Percentiles rank a stretch among this genome's conserved stretches.
phyloP scores from a whole-genome alignment of 1,140 invertebrate genomes.

The Aphelenchoides fujianensis region DNA sequence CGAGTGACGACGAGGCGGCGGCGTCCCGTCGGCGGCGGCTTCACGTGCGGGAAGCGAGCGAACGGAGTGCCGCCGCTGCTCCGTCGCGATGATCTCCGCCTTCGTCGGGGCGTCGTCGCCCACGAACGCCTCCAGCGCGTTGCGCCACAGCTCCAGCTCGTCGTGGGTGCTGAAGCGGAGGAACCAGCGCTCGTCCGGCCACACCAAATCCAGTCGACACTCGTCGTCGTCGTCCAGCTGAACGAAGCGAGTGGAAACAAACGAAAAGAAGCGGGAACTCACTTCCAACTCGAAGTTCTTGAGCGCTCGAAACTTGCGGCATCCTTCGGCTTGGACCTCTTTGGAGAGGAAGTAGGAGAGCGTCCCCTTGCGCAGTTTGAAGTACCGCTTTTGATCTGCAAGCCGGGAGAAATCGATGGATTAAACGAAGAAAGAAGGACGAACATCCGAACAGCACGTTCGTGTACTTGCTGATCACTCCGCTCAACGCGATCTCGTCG shows the following conservation, averaged over 20 bases:
- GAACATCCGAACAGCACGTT: conserved; percentile 29
- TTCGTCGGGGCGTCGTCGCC: not conserved
- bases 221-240: conserved; percentile 37
- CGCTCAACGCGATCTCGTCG: conserved; percentile 45
- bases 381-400: conserved; percentile 38
- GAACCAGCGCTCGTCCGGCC: conserved; percentile 37
- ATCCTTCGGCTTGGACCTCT: conserved; percentile 32
- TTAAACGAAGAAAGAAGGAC: not conserved
- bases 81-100: conserved; percentile 19
- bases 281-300: conserved; percentile 39
- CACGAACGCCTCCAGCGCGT: conserved; percentile 30
- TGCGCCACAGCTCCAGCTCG: conserved; percentile 31
- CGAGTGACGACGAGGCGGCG: too few species aligned
- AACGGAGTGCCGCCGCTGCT: conserved; percentile 7
- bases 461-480: conserved; percentile 20
- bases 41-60: not conserved
- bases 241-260: conserved; percentile 19
- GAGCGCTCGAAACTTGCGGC: conserved; percentile 31
- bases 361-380: conserved; percentile 40
- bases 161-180: conserved; percentile 28
- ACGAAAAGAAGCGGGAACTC: conserved; percentile 6
- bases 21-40: too few species aligned
- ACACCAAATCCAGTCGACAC: conserved; percentile 27
- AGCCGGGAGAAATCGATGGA: not conserved
- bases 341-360: conserved; percentile 39